These are phyloP conservation scores for Drosophila helvetica DNA, from an alignment of 2,888 invertebrate species.

Conservation along the genomic window DNA sequence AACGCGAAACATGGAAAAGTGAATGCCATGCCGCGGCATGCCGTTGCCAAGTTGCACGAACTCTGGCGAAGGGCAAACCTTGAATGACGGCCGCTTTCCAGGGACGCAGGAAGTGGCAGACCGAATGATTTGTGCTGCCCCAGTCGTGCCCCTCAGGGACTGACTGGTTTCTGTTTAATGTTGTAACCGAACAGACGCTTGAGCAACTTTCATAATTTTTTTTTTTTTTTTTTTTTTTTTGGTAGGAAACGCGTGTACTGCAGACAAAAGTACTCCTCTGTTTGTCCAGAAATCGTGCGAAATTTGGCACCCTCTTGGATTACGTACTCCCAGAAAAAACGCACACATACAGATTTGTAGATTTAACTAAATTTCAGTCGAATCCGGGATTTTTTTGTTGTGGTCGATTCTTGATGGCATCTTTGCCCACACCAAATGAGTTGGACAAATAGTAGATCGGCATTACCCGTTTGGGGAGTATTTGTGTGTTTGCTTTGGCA, in stretches of 20 bases:
- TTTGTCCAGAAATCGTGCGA: slow-evolving; percentile 47
- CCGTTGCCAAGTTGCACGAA: slow-evolving; percentile 44
- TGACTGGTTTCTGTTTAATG: background rate
- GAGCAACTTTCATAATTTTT: slow-evolving; percentile 57
- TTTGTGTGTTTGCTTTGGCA: slow-evolving; percentile 34
- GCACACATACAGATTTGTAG: background rate
- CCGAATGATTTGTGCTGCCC: slow-evolving; percentile 33
- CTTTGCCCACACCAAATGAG: slow-evolving; percentile 8
- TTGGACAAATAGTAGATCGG: slow-evolving; percentile 11
- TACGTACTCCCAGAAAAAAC: slow-evolving; percentile 12
- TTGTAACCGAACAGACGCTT: slow-evolving; percentile 13
- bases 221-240: slow-evolving; percentile 8
- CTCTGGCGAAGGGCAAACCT: slow-evolving; percentile 65
- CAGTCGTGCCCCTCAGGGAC: background rate
- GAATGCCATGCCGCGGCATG: slow-evolving; percentile 52
- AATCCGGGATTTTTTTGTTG: slow-evolving; percentile 37
- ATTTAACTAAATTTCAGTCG: slow-evolving; percentile 13
- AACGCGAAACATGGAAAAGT: slow-evolving; percentile 41
- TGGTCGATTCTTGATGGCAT: slow-evolving; percentile 7
- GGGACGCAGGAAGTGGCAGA: slow-evolving; percentile 63
- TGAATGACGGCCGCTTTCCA: slow-evolving; percentile 43
- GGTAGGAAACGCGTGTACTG: slow-evolving; percentile 34
- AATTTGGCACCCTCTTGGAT: slow-evolving; percentile 36
- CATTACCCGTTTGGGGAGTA: background rate
- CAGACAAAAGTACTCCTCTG: slow-evolving; percentile 24